Percentiles rank a stretch among this genome's conserved stretches.
Evolutionary conservation across 2,888 invertebrate species (phyloP).

Genomic region (Bugulina stolonifera): DNA sequence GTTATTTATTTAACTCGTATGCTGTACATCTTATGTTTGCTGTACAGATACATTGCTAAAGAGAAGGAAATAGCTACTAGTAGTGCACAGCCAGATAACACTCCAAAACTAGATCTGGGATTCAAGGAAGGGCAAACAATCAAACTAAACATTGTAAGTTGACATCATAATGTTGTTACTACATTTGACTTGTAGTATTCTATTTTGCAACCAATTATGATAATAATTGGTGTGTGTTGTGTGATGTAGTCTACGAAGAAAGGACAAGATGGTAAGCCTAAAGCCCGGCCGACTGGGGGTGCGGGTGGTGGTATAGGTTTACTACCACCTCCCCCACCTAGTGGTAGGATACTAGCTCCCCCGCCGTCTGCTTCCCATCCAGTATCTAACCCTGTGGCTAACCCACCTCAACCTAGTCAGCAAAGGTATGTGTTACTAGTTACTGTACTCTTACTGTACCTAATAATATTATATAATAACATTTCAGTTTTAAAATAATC

Average conservation of each 20-base stretch:
- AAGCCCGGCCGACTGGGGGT: not conserved
- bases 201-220: too few relatives aligned
- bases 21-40: too few relatives aligned
- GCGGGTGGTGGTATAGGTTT: slow-evolving; percentile 10
- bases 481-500: too few relatives aligned
- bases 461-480: too few relatives aligned
- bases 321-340: slow-evolving; percentile 18
- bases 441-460: too few relatives aligned
- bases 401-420: slow-evolving; percentile 13
- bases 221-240: too few relatives aligned
- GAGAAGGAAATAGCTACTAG: slow-evolving; percentile 75
- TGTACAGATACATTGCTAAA: slow-evolving; percentile 68
- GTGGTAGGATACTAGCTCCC: slow-evolving; percentile 18
- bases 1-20: too few relatives aligned
- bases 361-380: not conserved
- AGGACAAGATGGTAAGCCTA: not conserved
- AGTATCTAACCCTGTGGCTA: not conserved
- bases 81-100: slow-evolving; percentile 56
- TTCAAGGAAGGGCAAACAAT: slow-evolving; percentile 99
- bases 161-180: not conserved
- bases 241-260: not conserved
- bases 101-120: slow-evolving; percentile 80
- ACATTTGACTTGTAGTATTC: too few relatives aligned
- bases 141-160: slow-evolving; percentile 79
- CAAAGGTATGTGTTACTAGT: not conserved